phyloP scores from a whole-genome alignment of 2,113 vertebrate genomes.

The Peromyscus maniculatus region DNA sequence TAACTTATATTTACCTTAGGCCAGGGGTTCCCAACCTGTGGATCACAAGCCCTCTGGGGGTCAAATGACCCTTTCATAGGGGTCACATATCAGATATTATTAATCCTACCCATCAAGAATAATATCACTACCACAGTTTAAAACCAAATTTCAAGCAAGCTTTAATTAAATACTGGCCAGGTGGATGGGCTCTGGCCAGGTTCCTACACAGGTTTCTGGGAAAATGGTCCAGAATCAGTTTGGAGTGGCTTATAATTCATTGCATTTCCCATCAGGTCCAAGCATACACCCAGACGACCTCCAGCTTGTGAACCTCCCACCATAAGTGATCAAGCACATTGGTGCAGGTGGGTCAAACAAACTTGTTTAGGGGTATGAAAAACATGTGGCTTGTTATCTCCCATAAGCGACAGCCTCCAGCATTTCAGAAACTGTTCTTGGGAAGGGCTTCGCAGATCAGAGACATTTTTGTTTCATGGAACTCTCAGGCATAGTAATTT shows the following conservation, averaged over 20 bases:
- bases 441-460: background rate
- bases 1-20: background rate
- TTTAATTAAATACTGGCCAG: background rate
- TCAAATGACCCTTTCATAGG: background rate
- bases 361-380: background rate
- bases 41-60: background rate
- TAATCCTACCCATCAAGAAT: background rate
- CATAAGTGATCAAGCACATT: background rate
- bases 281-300: no score
- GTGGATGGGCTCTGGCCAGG: background rate
- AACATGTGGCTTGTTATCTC: background rate
- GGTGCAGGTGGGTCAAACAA: background rate
- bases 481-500: background rate
- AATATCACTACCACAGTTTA: background rate
- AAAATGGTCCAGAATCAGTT: background rate
- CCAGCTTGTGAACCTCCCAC: background rate
- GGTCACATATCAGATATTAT: background rate
- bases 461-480: background rate
- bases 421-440: background rate
- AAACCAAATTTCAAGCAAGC: background rate
- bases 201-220: background rate
- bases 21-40: background rate
- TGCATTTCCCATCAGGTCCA: background rate
- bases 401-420: background rate
- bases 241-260: background rate